Conservation (phyloP, 2,888 invertebrate species). For the Amiota communis region DNA sequence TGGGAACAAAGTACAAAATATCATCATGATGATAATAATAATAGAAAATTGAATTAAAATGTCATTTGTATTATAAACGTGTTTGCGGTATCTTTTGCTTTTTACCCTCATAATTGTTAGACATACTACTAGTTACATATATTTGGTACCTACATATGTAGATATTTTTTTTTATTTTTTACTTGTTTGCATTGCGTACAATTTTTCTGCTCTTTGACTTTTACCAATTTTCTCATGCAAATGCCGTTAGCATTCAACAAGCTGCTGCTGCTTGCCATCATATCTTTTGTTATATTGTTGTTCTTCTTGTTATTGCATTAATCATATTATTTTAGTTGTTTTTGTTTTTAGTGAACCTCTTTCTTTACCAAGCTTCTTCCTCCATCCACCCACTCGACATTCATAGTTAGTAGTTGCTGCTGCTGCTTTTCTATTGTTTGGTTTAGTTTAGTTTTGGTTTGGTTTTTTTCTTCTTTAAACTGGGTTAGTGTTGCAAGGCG, state of each 20-base stretch:
- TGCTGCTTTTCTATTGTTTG: neutral
- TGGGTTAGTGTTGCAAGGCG: neutral
- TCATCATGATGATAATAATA: neutral
- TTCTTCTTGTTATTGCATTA: neutral
- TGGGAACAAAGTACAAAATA: no score
- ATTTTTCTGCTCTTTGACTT: constrained; percentile 17
- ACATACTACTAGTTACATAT: no score
- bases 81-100: neutral
- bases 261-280: neutral
- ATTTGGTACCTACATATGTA: neutral
- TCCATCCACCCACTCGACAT: neutral
- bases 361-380: neutral
- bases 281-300: neutral
- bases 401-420: neutral
- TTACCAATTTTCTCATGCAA: constrained; percentile 22
- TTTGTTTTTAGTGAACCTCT: neutral
- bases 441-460: neutral
- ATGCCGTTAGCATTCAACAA: constrained; percentile 10
- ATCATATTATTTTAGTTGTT: neutral
- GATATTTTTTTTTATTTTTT: neutral
- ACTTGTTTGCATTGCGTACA: neutral
- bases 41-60: constrained; percentile 12
- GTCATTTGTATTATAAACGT: constrained; percentile 14
- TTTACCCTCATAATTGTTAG: neutral
- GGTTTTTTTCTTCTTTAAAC: neutral